These are phyloP conservation scores for Calliphora vomitoria DNA, from an alignment of 2,888 invertebrate genomes.

Conservation along the genomic window DNA sequence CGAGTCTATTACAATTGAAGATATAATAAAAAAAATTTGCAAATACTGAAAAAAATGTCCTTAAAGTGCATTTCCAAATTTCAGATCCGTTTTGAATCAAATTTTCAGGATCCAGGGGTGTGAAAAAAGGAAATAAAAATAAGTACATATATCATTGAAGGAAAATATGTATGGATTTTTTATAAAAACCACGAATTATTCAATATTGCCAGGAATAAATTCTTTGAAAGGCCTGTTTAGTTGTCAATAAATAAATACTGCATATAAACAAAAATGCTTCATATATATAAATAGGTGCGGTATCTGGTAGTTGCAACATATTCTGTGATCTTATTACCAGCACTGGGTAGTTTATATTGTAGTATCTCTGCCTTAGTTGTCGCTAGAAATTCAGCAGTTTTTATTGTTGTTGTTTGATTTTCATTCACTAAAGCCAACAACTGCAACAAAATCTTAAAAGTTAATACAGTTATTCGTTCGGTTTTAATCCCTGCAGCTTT, in stretches of 20 bases:
- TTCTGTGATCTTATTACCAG: constrained; percentile 52
- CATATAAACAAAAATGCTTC: constrained; percentile 16
- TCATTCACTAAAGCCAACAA: constrained; percentile 18
- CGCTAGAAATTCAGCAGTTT: constrained; percentile 43
- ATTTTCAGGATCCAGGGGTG: no score
- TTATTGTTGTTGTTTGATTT: not conserved
- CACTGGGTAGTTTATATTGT: constrained; percentile 38
- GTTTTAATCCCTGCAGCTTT: constrained; percentile 81
- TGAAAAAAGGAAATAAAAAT: no score
- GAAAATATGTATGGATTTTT: no score
- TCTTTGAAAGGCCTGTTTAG: constrained; percentile 32
- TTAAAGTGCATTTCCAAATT: no score
- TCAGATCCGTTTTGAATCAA: no score
- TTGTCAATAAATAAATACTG: constrained; percentile 22
- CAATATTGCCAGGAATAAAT: not conserved
- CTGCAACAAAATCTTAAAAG: constrained; percentile 57
- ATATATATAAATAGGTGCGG: constrained; percentile 65
- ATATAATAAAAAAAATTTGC: no score
- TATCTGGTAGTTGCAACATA: constrained; percentile 67
- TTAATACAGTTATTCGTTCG: constrained; percentile 80
- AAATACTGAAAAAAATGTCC: no score
- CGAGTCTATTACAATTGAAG: no score
- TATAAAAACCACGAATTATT: no score
- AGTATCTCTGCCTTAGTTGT: constrained; percentile 55
- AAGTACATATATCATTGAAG: no score